Evolutionary conservation across 1,140 invertebrate genomes (phyloP), one percentile per base, ranked within the genome.

Genomic region (Lepidurus packardi): DNA sequence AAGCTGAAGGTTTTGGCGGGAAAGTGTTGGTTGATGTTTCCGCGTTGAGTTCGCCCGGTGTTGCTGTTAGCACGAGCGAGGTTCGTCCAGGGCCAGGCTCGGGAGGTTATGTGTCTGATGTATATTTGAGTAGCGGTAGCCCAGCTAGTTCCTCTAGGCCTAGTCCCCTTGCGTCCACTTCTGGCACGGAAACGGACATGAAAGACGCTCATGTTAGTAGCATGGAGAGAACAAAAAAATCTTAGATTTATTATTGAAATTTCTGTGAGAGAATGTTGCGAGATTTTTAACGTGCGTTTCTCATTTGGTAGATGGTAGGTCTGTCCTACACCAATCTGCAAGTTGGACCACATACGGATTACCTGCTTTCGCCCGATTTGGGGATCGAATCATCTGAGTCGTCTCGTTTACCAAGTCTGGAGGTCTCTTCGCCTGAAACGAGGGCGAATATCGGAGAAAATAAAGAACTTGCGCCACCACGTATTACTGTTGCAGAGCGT

Each of bases 371-470:
- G 13, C 78, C 78, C 11, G 78, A 78, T 43, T 44, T 78, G 43
- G 78, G 78, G 10, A 78, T 78, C 24, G 78, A 78, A 65, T 65
- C 53, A 7, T 78, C 78, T 21, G 78, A 78, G 5, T 47, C 78
- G 24, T 45, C 73, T 7, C 73, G 78, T 5, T 45, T 78, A n/a
- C 73, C 78, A 73, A 75, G 73, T 45, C 16, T 78, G 42, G 78
- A 78, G 75, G 42, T 44, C 47, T 41, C 78, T 43, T 11, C 73
- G 47, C 43, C 75, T 73, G 78, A 74, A 44, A 73, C 43, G 74
- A 47, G 42, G 24, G 21, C 47, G 9, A 43, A 11, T 45, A 42
- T 8, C 7, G 11, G 21, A 44, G 75, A 43, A 42, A 47, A 43
- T 11, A 45, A 47, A 24, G 34, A 47, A 24, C 42, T 47, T 10